A percentile compares a stretch with the other conserved stretches of the same genome.
phyloP scores from a whole-genome alignment of 1,140 invertebrate species.

The Drosophila orosa region DNA sequence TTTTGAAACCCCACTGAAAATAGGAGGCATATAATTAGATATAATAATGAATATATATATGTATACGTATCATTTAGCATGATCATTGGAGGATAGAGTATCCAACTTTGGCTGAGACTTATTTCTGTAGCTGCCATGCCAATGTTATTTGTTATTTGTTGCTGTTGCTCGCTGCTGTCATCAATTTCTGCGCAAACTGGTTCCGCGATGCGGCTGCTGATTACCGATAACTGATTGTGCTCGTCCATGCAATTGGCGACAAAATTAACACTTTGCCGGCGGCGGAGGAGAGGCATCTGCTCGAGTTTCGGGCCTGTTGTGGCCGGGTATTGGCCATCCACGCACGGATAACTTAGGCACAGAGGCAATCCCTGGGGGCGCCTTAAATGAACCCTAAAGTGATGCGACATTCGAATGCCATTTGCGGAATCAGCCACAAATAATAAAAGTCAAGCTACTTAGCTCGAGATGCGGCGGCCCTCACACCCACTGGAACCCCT shows the following conservation, averaged over 20 bases:
- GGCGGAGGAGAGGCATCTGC: conserved; percentile 29
- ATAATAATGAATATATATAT: too few relatives aligned
- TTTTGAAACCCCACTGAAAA: background rate
- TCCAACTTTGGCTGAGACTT: conserved; percentile 10
- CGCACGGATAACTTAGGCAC: conserved; percentile 5
- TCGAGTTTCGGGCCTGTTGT: conserved; percentile 60
- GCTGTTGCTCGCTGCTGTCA: conserved; percentile 50
- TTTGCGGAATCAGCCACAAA: conserved; percentile 78
- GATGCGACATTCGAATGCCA: conserved; percentile 68
- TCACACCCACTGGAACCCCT: conserved; percentile 14
- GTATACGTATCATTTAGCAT: too few relatives aligned
- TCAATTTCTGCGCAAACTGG: conserved; percentile 67
- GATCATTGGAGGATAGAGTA: conserved; percentile 1
- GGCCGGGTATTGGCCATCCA: conserved; percentile 37
- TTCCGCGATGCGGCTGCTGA: conserved; percentile 41
- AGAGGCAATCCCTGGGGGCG: conserved; percentile 11
- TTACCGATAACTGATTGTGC: conserved; percentile 46
- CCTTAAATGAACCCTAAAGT: conserved; percentile 40
- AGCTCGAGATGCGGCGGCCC: conserved; percentile 31
- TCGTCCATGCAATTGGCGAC: conserved; percentile 53
- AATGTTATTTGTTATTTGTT: conserved; percentile 48
- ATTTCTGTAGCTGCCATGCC: background rate
- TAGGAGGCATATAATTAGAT: background rate
- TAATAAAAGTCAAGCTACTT: conserved; percentile 81
- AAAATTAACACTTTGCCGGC: conserved; percentile 66